Evolutionary conservation across 2,797 vertebrate genomes (phyloP), one percentile per base, ranked within the genome.

Genomic region (Gymnocypris eckloni): DNA sequence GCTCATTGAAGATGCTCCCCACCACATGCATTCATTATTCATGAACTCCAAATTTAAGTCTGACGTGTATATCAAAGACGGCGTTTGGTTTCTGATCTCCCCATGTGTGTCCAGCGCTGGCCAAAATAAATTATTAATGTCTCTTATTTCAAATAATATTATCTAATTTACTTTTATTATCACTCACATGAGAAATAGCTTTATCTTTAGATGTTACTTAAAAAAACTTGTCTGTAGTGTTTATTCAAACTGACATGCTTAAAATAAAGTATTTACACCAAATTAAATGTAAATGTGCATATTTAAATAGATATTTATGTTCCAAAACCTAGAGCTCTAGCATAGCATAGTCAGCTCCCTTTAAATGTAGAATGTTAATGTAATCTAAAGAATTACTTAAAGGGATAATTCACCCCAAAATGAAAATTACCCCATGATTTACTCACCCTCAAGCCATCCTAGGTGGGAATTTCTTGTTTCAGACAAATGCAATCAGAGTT

Each of bases 1-100:
- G 86, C 90, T 94, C 90, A 94, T 92, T 94, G 93, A 94, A 92
- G 93, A 94, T 92, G 90, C 92, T 92, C 92, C 92, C 84, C 81
- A 82, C 59, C 48, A 84, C 82, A 86, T 13, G 59, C 61, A 82
- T 88, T 81, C 78, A 94, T 94, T 94, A 94, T 94, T 94, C 90
- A 94, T 93, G 87, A 85, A 67, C 89, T 90, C 90, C 91, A 92
- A 93, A 94, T 93, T 94, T 92, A 81, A 82, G 84, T 61, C 92
- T 93, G 92, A 93, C 92, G 89, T 93, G 92, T 93, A 92, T 92
- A 94, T 94, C 92, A 93, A 87, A 89, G 87, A 45, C 90, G 84
- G 28, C 13, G 16, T 70, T 45, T 16, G 16, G 20, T 78, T 54
- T 87, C 80, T 81, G 72, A 88, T 73, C 80, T 85, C 70, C 43